Base-by-base conservation (phyloP, 2,113 vertebrate species). In the Thomomys bottae region DNA sequence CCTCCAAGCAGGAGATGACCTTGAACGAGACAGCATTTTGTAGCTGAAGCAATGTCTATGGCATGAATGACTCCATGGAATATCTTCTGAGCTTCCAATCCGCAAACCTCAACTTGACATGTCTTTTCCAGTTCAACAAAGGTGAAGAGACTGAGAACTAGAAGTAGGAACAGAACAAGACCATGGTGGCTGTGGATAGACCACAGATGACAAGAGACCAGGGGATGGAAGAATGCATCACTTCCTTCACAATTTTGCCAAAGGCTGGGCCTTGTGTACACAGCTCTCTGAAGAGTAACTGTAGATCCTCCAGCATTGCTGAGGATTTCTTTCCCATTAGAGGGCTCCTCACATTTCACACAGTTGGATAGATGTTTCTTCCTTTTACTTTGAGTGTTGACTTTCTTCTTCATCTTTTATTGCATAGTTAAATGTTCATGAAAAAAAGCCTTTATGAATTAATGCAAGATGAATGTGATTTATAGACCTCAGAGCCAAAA, bases 401-500 rank as follows among this genome's bases (percentile, higher is more conserved):
- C 83, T 86, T 95, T 77, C 77, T 49, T 80, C 68, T 75, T 68
- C 59, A 34, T 94, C 76, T 92, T 94, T 89, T 82, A 89, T 64
- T 95, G 89, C 75, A 82, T 71, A 95, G 75, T 34, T 96, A 45
- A 81, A 17, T 87, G 57, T 95, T 94, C 94, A 89, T 84, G 54
- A 95, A 96, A 95, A 96, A 95, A 94, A 14, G 67, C 17, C 26
- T 94, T 90, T 89, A 82, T 85, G 94, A 95, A 88, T 86, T 91
- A 95, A 92, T 72, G 73, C 38, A 93, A 96, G 84, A 86, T 45
- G 63, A 92, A 78, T 68, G 76, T 77, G 92, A 92, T 93, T 95
- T 92, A 88, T 93, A 90, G 66, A 76, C 84, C 24, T 92, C 71
- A 73, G 71, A 90, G 92, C 90, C 90, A 92, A 86, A 91, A 92